phyloP scores from a whole-genome alignment of 2,113 vertebrate species.

The Agelaius phoeniceus region DNA sequence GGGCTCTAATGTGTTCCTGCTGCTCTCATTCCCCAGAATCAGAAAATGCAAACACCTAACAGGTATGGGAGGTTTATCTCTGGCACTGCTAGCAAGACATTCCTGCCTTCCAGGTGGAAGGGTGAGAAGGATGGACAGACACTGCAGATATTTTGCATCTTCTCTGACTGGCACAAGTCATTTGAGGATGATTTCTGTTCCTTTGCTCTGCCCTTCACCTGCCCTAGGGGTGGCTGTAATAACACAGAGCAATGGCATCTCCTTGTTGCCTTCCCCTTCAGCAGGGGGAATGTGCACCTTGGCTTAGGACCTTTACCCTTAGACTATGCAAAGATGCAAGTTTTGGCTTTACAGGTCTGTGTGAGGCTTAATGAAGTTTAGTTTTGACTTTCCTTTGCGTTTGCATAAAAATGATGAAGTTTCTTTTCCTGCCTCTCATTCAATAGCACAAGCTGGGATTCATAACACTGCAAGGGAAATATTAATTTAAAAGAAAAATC shows the following conservation, averaged over 20 bases:
- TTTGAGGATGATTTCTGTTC: background rate
- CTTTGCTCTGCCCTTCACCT: background rate
- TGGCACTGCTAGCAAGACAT: background rate
- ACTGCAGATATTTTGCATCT: background rate
- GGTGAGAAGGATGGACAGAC: background rate
- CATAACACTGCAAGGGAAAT: constrained; percentile 22
- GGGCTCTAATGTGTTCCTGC: background rate
- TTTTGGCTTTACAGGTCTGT: background rate
- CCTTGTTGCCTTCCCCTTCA: background rate
- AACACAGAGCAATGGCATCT: background rate
- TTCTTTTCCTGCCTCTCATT: background rate
- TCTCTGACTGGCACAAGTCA: background rate
- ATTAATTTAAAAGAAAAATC: constrained; percentile 58
- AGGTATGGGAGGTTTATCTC: background rate
- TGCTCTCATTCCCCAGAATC: background rate
- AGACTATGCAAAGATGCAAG: background rate
- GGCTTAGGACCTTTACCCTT: background rate
- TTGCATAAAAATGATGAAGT: background rate
- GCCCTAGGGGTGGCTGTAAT: background rate
- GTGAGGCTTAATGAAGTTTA: background rate
- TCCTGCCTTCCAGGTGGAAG: background rate
- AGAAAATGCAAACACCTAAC: background rate
- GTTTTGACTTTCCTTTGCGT: background rate
- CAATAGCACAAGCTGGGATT: background rate
- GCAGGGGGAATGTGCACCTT: background rate